Base-by-base conservation (phyloP, 2,113 vertebrate species). In the Poecilia latipinna region DNA sequence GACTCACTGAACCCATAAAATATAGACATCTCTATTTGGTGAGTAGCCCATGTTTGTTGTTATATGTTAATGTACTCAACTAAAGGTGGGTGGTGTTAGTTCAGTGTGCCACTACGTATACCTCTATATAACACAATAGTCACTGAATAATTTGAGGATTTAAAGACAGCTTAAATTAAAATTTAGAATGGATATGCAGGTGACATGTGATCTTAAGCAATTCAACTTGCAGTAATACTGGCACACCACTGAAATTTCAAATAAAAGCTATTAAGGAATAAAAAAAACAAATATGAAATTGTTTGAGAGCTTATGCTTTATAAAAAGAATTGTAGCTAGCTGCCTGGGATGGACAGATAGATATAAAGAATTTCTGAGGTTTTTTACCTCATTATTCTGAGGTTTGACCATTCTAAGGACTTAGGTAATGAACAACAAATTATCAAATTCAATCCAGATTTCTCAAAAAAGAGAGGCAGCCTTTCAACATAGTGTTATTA, bases 1-100 rank as follows among this genome's bases (percentile, higher is more conserved):
- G 74, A 67, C 60, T 79, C 75, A 66, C 61, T 64, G 11, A 86
- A 48, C 51, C 51, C 51, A 57, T 57, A 24, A 57, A 57, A 57
- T 57, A n/a, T 24, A 54, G 51, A 24, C 22, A 19, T 7, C 22
- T 68, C 57, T 61, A 32, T 70, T 51, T 74, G 66, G 73, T 70
- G 65, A 15, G 78, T 26, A 76, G 32, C 3, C 8, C n/a, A n/a
- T 57, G 10, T 57, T 7, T 8, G n/a, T 11, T 57, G 19, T n/a
- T 57, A 8, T 10, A 10, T n/a, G 2, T 57, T 57, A n/a, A n/a
- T 57, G 51, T 10, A n/a, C 22, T 24, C 22, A 57, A 24, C 17
- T 8, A n/a, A 57, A 10, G 2, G 7, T 22, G 51, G 0, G 51
- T 8, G 22, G 24, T 24, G 17, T 24, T n/a, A 57, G 7, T 57